phyloP scores from a whole-genome alignment of 1,140 invertebrate species.

The Gryon sp. region DNA sequence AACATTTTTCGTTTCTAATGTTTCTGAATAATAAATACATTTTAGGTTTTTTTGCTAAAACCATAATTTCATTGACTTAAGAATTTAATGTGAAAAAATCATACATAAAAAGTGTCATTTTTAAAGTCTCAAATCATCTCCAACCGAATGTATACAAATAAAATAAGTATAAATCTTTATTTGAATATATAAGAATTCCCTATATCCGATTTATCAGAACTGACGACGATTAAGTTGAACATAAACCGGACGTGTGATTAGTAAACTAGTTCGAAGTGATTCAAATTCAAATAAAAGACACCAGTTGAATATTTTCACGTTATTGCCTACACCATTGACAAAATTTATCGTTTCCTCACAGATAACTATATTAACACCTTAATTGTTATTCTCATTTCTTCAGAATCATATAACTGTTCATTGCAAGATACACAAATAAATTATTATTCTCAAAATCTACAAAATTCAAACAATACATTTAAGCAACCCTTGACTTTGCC shows the following conservation, averaged over 20 bases:
- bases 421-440: neutral
- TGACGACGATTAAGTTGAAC: neutral
- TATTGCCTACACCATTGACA: neutral
- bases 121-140: too few species aligned
- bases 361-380: neutral
- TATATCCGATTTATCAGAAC: too few species aligned
- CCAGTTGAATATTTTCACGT: neutral
- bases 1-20: too few species aligned
- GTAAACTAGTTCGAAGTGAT: neutral
- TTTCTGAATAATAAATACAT: too few species aligned
- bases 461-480: constrained; percentile 1
- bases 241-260: neutral
- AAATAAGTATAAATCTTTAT: too few species aligned
- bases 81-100: too few species aligned
- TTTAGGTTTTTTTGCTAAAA: too few species aligned
- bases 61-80: too few species aligned
- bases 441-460: constrained; percentile 12
- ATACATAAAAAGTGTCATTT: too few species aligned
- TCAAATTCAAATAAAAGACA: constrained; percentile 4
- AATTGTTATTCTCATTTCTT: constrained; percentile 1
- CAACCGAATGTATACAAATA: too few species aligned
- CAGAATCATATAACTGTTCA: neutral
- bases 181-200: too few species aligned
- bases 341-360: constrained; percentile 24
- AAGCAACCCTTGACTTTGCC: constrained; percentile 19